Evolutionary conservation across 2,797 vertebrate species (phyloP).

Genomic region (Hyperoplus lanceolatus): DNA sequence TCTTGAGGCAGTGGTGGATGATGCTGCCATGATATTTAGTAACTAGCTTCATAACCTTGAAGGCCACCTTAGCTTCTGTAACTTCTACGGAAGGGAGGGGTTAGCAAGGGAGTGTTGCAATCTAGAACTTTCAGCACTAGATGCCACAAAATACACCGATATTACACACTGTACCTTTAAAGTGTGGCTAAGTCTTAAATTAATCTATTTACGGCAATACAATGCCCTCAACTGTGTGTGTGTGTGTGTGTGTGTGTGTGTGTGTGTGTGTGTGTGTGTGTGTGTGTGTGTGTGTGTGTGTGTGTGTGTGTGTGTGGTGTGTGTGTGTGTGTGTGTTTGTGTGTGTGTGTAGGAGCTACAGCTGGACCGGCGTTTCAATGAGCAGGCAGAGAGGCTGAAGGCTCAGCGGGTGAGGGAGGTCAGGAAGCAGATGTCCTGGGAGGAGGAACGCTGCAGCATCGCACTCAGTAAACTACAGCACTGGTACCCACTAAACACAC

Average conservation of each 20-base stretch:
- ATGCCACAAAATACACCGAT: too few relatives aligned
- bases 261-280: constrained; percentile 19
- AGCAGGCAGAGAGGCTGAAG: constrained; percentile 83
- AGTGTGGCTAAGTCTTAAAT: neutral
- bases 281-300: constrained; percentile 57
- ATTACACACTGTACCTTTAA: neutral
- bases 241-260: constrained; percentile 16
- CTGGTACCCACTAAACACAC: constrained; percentile 73
- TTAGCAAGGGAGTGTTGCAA: too few relatives aligned
- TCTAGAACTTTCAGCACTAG: too few relatives aligned
- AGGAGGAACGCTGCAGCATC: constrained; percentile 85
- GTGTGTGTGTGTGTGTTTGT: too few relatives aligned
- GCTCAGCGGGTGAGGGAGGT: constrained; percentile 81
- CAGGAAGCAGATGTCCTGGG: constrained; percentile 89
- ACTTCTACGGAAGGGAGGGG: too few relatives aligned
- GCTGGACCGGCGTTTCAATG: constrained; percentile 85
- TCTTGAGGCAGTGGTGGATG: too few relatives aligned
- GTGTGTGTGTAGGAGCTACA: constrained; percentile 86
- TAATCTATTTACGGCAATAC: neutral
- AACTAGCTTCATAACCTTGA: too few relatives aligned
- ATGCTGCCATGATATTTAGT: too few relatives aligned
- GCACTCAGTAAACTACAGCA: constrained; percentile 88
- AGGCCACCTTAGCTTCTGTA: too few relatives aligned
- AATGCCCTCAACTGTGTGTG: neutral
- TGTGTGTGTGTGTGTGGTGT: too few relatives aligned